Evolutionary conservation across 2,113 vertebrate species (phyloP).

Genomic region (Astur gentilis): DNA sequence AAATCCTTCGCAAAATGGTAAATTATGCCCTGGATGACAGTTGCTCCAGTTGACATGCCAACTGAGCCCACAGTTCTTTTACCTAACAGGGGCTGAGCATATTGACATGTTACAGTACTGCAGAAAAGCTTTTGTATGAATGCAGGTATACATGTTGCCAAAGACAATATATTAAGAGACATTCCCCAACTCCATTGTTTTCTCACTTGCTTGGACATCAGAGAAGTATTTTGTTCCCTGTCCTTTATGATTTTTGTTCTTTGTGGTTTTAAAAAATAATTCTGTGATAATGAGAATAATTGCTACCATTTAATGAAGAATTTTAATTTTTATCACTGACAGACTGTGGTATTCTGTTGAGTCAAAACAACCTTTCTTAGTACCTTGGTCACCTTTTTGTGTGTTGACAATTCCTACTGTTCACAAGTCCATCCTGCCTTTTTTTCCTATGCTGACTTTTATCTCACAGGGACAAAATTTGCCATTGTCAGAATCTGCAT

Average conservation of each 20-base stretch:
- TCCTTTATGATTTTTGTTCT: not conserved
- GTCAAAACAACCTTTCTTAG: not conserved
- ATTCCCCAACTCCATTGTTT: not conserved
- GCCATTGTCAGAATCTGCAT: not conserved
- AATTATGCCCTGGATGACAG: not conserved
- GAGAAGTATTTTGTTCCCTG: not conserved
- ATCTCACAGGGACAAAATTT: not conserved
- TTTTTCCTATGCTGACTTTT: not conserved
- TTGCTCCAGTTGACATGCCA: not conserved
- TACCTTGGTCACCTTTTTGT: not conserved
- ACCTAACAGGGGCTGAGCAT: not conserved
- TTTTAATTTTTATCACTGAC: not conserved
- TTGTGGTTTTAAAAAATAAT: not conserved
- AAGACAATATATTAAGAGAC: not conserved
- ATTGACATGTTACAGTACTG: not conserved
- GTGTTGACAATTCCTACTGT: not conserved
- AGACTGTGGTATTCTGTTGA: not conserved
- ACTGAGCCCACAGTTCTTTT: not conserved
- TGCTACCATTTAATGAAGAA: not conserved
- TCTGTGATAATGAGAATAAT: not conserved
- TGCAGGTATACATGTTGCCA: fast-evolving
- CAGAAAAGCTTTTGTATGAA: not conserved
- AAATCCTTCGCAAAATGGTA: not conserved
- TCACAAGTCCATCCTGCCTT: not conserved
- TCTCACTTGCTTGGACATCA: not conserved